Conservation (phyloP, 2,113 vertebrate species). For the Lates calcarifer region DNA sequence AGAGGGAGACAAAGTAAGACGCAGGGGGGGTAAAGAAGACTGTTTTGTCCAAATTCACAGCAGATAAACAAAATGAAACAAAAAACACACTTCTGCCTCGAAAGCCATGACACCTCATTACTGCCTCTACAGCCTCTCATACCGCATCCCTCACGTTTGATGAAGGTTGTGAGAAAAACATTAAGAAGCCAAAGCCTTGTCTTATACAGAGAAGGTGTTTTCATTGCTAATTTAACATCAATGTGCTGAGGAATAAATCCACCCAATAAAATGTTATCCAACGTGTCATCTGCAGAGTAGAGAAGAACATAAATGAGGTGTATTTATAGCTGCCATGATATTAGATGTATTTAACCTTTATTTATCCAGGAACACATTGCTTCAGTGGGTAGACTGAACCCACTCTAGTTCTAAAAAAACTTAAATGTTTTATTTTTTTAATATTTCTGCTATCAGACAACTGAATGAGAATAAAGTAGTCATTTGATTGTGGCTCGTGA, state of each 20-base stretch:
- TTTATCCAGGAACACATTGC: not conserved
- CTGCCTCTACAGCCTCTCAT: slow-evolving; percentile 4
- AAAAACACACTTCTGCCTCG: not conserved
- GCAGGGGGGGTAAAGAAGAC: not conserved
- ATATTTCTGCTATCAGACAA: no score
- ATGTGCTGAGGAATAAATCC: no score
- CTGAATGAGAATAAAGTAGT: no score
- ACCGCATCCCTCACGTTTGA: slow-evolving; percentile 23
- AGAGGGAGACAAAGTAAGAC: not conserved
- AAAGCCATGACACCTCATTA: slow-evolving; percentile 32
- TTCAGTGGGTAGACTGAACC: no score
- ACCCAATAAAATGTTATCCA: no score
- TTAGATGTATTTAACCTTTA: slow-evolving; percentile 7
- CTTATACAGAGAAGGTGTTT: no score
- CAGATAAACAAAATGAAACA: not conserved
- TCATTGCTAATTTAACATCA: no score
- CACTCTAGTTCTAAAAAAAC: no score
- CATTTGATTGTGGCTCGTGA: no score
- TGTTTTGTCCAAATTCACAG: slow-evolving; percentile 5
- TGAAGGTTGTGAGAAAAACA: no score
- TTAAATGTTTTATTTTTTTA: no score
- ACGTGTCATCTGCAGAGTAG: slow-evolving; percentile 1
- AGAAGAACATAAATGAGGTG: not conserved
- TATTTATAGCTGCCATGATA: slow-evolving; percentile 24
- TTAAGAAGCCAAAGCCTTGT: no score